phyloP scores from a whole-genome alignment of 1,140 invertebrate species.

The Ctenoplectra terminalis region DNA sequence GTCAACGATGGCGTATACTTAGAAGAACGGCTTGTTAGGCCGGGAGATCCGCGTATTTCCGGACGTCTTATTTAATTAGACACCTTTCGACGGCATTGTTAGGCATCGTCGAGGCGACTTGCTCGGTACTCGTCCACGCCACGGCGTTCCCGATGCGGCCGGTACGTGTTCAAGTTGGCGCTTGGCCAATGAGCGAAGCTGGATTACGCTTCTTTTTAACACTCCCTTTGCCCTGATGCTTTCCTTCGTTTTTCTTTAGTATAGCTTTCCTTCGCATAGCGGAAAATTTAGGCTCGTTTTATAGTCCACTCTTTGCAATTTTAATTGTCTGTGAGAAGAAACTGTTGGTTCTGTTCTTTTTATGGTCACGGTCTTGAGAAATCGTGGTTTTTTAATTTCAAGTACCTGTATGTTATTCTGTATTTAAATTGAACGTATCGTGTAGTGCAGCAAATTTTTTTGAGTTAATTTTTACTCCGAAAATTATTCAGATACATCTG shows the following conservation, averaged over 20 bases:
- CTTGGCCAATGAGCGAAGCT: conserved; percentile 69
- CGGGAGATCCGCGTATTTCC: conserved; percentile 68
- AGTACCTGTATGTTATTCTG: too few species aligned
- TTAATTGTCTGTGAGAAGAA: too few species aligned
- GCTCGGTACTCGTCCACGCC: conserved; percentile 63
- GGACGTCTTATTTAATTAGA: conserved; percentile 82
- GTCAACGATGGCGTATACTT: conserved; percentile 62
- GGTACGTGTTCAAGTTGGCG: conserved; percentile 81
- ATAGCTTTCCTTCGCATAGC: too few species aligned
- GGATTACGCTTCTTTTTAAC: conserved; percentile 70
- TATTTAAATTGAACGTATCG: too few species aligned
- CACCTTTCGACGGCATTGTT: conserved; percentile 80
- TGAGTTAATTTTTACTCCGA: too few species aligned
- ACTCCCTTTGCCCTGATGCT: conserved; percentile 3
- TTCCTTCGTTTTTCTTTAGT: conserved; percentile 6
- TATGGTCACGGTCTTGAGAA: too few species aligned
- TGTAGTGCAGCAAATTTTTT: too few species aligned
- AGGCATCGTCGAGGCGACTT: conserved; percentile 70
- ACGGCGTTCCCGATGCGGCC: conserved; percentile 36
- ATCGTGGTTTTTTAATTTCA: too few species aligned
- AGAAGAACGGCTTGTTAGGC: conserved; percentile 76
- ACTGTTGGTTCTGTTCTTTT: too few species aligned
- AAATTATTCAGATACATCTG: too few species aligned
- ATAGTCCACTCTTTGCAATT: too few species aligned
- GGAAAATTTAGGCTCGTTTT: too few species aligned